A percentile compares a stretch with the other conserved stretches of the same genome.
Conservation (phyloP, 2,113 vertebrate species). For the Corvus moneduloides region DNA sequence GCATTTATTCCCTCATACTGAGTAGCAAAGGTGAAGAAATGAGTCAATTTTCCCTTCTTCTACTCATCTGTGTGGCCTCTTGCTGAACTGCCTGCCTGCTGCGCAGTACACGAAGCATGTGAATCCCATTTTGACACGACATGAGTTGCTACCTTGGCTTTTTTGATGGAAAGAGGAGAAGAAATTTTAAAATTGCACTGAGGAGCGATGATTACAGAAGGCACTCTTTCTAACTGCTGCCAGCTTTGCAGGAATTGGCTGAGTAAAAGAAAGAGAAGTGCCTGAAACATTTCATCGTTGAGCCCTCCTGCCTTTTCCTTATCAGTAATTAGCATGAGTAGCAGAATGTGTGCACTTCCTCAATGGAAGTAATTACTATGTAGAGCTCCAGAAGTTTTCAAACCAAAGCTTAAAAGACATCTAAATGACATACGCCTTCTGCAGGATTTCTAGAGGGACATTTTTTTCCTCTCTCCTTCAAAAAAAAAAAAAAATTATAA, state of each 20-base stretch:
- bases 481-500: neutral
- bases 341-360: slow-evolving; percentile 18
- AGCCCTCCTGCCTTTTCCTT: slow-evolving; percentile 9
- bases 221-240: neutral
- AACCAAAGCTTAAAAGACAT: neutral
- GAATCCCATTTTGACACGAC: neutral
- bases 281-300: neutral
- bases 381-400: slow-evolving; percentile 14
- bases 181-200: neutral
- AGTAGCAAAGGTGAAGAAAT: neutral
- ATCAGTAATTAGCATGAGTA: slow-evolving; percentile 6
- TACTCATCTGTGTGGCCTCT: neutral
- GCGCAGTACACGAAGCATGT: rapidly evolving
- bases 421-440: neutral
- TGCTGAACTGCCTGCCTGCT: neutral
- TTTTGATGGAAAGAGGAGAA: neutral
- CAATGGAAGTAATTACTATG: neutral
- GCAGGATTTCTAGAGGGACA: neutral
- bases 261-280: neutral
- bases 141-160: neutral
- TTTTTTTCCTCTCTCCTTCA: neutral
- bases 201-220: neutral
- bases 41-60: neutral
- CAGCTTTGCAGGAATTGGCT: neutral
- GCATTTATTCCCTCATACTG: neutral